Evolutionary conservation across 2,888 invertebrate species (phyloP), one percentile per base, ranked within the genome.

Genomic region (Punctoribates punctum): DNA sequence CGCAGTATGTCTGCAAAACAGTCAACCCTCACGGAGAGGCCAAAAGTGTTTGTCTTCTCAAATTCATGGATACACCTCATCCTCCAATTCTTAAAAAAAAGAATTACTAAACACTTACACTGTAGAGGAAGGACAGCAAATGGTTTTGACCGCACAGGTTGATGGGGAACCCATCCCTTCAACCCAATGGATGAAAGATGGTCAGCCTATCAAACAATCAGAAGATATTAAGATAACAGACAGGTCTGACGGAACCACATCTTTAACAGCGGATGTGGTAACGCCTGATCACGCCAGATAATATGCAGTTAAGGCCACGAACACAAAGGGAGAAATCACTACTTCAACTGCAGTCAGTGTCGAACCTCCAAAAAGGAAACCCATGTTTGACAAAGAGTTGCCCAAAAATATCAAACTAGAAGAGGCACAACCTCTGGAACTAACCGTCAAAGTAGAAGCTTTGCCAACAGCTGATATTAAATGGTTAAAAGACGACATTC

Each of bases 151-250:
- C 82, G 92, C 91, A 0, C 87, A 89, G 81, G 89, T 94, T 13
- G 88, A 88, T 83, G 94, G 91, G 0, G 91, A 90, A 85, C 94
- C 94, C 13, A 90, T 90, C 65, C 94, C 94, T 0, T 91, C 92
- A 83, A 86, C 94, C 77, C 91, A 91, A 82, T 94, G 83, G 83
- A 81, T 82, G 79, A 83, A 83, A 77, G 83, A 84, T 77, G 84
- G 83, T 15, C 81, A 82, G 73, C 83, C 83, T 65, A 77, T 84
- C 75, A 80, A 79, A 15, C 80, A 82, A 1, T 23, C 62, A 48
- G 73, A 73, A 25, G 38, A 54, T 17, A 17, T 91, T 70, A 89
- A 89, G 77, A 78, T 81, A 42, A 77, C 79, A 0, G 86, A 89
- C 2, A 87, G 88, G 78, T 90, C 91, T 0, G 93, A 94, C 83